Evolutionary conservation across 2,113 vertebrate genomes (phyloP).

Genomic region (Melanostigma gelatinosum): DNA sequence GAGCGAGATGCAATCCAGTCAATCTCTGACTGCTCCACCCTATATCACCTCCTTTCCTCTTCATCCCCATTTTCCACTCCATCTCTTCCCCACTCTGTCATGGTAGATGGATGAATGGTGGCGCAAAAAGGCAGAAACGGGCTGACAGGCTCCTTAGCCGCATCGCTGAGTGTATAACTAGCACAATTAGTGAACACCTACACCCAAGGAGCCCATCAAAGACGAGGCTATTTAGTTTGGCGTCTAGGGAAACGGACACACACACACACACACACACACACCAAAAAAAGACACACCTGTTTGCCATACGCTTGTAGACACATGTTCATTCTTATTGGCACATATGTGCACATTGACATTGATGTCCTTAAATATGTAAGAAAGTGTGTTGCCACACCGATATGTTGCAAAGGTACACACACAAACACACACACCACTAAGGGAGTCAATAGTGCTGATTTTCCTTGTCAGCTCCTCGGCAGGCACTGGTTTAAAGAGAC

Average conservation of each 20-base stretch:
- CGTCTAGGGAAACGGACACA: constrained; percentile 43
- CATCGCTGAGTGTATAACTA: constrained; percentile 86
- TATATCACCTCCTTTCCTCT: constrained; percentile 38
- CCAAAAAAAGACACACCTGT: constrained; percentile 43
- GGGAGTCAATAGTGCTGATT: constrained; percentile 94
- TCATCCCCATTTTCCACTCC: constrained; percentile 64
- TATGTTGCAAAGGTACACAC: constrained; percentile 69
- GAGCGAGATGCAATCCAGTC: constrained; percentile 31
- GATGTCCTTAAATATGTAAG: constrained; percentile 42
- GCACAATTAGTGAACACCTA: constrained; percentile 92
- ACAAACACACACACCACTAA: constrained; percentile 78
- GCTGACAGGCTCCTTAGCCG: constrained; percentile 80
- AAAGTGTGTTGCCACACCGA: constrained; percentile 43
- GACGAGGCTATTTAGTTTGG: constrained; percentile 68
- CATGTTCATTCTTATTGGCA: constrained; percentile 53
- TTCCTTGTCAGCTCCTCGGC: constrained; percentile 87
- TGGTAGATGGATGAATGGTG: constrained; percentile 54
- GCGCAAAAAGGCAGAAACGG: constrained; percentile 63
- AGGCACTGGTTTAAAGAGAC: constrained; percentile 98
- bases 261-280: constrained; percentile 24
- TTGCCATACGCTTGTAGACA: constrained; percentile 35
- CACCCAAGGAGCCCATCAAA: constrained; percentile 88
- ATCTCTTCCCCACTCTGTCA: constrained; percentile 54
- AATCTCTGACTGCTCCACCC: constrained; percentile 25
- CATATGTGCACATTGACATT: constrained; percentile 40